Conservation (phyloP, 2,113 vertebrate genomes). For the Alligator sinensis region DNA sequence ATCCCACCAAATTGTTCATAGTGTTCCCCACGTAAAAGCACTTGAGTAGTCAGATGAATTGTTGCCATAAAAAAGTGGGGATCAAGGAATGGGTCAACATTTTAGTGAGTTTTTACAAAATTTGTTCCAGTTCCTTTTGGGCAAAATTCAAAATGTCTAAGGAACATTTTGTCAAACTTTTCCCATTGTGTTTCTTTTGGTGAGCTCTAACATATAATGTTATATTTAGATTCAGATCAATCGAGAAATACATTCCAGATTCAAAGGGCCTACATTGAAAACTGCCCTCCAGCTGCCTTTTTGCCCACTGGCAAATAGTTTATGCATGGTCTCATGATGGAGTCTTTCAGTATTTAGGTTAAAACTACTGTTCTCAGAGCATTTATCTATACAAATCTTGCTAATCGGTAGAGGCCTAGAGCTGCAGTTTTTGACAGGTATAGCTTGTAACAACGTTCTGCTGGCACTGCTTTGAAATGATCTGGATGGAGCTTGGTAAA, state of each 20-base stretch:
- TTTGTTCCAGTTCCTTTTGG: neutral
- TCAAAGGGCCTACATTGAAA: neutral
- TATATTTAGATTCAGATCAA: neutral
- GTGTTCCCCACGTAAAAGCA: neutral
- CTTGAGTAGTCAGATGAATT: neutral
- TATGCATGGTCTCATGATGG: neutral
- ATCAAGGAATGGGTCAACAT: neutral
- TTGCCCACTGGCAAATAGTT: neutral
- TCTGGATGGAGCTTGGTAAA: neutral
- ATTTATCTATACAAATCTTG: neutral
- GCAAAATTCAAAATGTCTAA: neutral
- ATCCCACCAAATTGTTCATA: neutral
- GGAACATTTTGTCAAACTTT: neutral
- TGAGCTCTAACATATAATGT: neutral
- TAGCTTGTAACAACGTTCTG: neutral
- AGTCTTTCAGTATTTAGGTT: neutral
- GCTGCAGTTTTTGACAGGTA: neutral
- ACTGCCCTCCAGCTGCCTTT: no score
- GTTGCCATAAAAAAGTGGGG: neutral
- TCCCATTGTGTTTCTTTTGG: neutral
- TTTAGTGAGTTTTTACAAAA: neutral
- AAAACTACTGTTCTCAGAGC: neutral
- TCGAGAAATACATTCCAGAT: neutral
- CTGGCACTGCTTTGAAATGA: neutral
- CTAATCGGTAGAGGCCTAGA: neutral